These are phyloP conservation scores for Phalloptychus januarius DNA, from an alignment of 2,797 vertebrate species.

Conservation along the genomic window DNA sequence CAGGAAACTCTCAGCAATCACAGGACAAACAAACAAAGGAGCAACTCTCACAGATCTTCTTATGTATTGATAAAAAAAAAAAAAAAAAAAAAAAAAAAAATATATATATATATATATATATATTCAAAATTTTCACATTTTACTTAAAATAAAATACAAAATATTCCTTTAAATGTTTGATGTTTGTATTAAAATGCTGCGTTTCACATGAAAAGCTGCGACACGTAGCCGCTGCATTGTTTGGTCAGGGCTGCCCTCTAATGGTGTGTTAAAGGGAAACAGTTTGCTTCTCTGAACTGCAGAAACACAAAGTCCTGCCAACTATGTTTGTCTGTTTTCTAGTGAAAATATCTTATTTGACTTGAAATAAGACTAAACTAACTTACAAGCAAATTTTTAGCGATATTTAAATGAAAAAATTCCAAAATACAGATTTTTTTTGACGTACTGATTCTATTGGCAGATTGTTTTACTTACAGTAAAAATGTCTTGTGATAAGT, in stretches of 20 bases:
- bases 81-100: too few relatives aligned
- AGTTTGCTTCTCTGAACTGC: background rate
- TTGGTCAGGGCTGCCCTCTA: slow-evolving; percentile 72
- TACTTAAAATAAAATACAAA: background rate
- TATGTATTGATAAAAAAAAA: slow-evolving; percentile 10
- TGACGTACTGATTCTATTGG: too few relatives aligned
- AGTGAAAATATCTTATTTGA: too few relatives aligned
- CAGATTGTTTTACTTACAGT: too few relatives aligned
- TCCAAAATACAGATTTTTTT: too few relatives aligned
- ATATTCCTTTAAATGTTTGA: background rate
- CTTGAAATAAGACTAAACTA: too few relatives aligned
- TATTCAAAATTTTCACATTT: background rate
- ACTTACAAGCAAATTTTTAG: too few relatives aligned
- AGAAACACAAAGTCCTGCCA: too few relatives aligned
- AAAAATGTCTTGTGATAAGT: too few relatives aligned
- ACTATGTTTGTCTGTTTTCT: too few relatives aligned
- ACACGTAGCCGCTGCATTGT: slow-evolving; percentile 15
- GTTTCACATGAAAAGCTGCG: background rate
- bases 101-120: too few relatives aligned
- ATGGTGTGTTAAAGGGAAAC: slow-evolving; percentile 24
- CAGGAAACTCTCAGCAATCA: slow-evolving; percentile 51
- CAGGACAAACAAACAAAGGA: slow-evolving; percentile 41
- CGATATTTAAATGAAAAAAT: too few relatives aligned
- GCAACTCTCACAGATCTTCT: slow-evolving; percentile 9
- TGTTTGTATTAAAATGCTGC: background rate